These are phyloP conservation scores for Myzus persicae DNA, from an alignment of 1,140 invertebrate species.

Conservation along the genomic window DNA sequence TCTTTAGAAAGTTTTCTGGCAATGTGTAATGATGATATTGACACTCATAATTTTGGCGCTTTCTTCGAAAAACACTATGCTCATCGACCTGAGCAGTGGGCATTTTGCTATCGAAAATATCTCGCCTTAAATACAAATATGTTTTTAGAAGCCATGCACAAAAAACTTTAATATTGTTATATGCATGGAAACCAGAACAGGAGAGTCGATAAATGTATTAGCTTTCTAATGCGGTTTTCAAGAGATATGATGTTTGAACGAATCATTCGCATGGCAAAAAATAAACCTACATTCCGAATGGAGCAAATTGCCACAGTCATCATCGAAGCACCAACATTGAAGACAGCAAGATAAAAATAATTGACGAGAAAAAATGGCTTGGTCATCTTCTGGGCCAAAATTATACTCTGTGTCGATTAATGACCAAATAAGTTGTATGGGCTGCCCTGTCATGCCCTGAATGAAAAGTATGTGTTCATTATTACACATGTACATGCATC, in stretches of 20 bases:
- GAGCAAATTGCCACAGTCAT: constrained; percentile 6
- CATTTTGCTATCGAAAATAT: constrained; percentile 49
- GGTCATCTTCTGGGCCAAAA: neutral
- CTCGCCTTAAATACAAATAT: constrained; percentile 44
- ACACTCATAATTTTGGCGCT: constrained; percentile 25
- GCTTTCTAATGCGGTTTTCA: neutral
- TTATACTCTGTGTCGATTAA: too few species aligned
- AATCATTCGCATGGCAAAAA: constrained; percentile 46
- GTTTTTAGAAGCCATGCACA: constrained; percentile 48
- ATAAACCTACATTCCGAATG: constrained; percentile 24
- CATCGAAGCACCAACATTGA: neutral
- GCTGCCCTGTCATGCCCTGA: neutral
- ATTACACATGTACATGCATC: constrained; percentile 24
- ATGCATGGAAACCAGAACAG: constrained; percentile 36
- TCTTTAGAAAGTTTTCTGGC: constrained; percentile 24
- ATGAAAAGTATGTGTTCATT: constrained; percentile 36
- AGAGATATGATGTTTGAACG: constrained; percentile 38
- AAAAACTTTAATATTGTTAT: constrained; percentile 49
- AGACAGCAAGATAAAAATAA: neutral
- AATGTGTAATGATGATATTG: constrained; percentile 28
- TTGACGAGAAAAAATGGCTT: neutral
- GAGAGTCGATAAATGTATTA: constrained; percentile 37
- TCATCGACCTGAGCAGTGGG: constrained; percentile 50
- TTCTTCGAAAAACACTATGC: constrained; percentile 24
- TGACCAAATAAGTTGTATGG: too few species aligned